phyloP scores from a whole-genome alignment of 2,888 invertebrate species.

The Ramazzottius varieornatus region DNA sequence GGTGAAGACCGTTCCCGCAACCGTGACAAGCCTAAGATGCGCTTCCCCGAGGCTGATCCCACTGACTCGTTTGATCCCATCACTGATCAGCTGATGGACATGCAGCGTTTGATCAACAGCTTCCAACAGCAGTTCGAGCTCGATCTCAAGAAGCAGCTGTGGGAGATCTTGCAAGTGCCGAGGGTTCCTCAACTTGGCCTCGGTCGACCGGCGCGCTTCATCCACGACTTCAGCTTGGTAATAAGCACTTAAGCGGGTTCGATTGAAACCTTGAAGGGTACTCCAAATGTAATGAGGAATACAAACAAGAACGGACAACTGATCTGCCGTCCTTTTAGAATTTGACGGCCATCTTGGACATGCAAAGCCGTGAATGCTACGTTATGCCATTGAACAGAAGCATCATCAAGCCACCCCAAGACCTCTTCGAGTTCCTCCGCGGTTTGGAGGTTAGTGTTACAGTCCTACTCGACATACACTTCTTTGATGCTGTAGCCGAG shows the following conservation, averaged over 20 bases:
- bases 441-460: slow-evolving; percentile 50
- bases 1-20: background rate
- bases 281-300: background rate
- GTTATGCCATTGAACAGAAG: slow-evolving; percentile 59
- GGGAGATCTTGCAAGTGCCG: slow-evolving; percentile 27
- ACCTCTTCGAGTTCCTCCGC: slow-evolving; percentile 45
- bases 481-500: too few relatives aligned
- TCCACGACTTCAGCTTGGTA: slow-evolving; percentile 64
- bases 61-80: background rate
- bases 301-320: background rate
- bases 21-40: background rate
- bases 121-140: slow-evolving; percentile 2
- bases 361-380: slow-evolving; percentile 49
- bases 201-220: slow-evolving; percentile 52
- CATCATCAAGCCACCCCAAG: slow-evolving; percentile 47
- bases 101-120: background rate
- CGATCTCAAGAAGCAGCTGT: background rate
- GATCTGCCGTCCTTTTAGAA: slow-evolving; percentile 26
- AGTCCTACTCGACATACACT: too few relatives aligned
- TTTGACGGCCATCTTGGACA: slow-evolving; percentile 48
- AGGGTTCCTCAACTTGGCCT: slow-evolving; percentile 49
- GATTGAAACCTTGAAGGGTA: background rate
- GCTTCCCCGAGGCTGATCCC: background rate
- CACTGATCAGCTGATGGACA: background rate
- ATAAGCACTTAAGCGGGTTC: slow-evolving; percentile 12